Evolutionary conservation across 2,888 invertebrate species (phyloP), one percentile per base, ranked within the genome.

Genomic region (Macrophya annulata): DNA sequence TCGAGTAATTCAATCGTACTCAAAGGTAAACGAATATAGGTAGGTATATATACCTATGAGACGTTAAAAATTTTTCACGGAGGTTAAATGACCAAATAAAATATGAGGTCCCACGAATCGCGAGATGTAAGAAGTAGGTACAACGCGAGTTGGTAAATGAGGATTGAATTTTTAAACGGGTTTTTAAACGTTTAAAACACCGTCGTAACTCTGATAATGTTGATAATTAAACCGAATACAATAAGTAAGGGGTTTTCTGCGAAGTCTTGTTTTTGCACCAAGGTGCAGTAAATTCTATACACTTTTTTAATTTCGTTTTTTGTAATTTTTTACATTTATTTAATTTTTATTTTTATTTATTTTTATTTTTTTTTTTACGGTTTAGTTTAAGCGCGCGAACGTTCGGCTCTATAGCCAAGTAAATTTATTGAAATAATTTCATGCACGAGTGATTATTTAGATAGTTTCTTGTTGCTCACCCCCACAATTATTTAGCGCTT

Each of bases 381-480:
- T 12, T 25, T 40, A 15, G 37, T 40, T 40, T 40, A 40, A 72
- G 8, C n/a, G n/a, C 55, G 55, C 55, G 55, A 55, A 6, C n/a
- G 55, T n/a, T 55, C 55, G 8, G 55, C 12, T 55, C 55, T 55
- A 55, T 55, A n/a, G 55, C 55, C 6, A 37, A 51, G 55, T 51
- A 77, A 77, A 77, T 77, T 77, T 51, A 77, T 77, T 77, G 51
- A 77, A 77, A 77, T 55, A 51, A 77, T 77, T 77, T 77, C 77
- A 77, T 55, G 77, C 77, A 77, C 51, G 77, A 77, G 77, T 51
- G 77, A 74, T 77, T 37, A 21, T 55, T 77, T 15, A 8, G 31
- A 17, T 17, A 37, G 51, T 12, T 8, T 77, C 25, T 31, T 25
- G 21, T 31, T 55, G 17, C 37, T 51, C 51, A 4, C 37, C 17